Evolutionary conservation across 1,140 invertebrate species (phyloP).

Genomic region (Drosophila ohnishii): DNA sequence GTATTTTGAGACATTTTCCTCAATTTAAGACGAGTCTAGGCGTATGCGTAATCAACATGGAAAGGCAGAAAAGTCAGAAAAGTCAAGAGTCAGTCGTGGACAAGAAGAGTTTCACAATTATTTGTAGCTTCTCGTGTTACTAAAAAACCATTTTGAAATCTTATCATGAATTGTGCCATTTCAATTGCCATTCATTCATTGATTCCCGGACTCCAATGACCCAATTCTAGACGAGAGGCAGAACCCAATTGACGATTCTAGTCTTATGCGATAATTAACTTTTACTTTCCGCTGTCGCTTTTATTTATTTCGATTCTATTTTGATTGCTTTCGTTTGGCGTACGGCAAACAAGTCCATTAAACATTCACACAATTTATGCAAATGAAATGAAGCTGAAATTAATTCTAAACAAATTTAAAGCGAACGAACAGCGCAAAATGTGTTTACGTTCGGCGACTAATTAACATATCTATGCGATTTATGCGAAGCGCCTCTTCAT

Average conservation of each 20-base stretch:
- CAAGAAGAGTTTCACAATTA: conserved; percentile 15
- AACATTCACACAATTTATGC: conserved; percentile 63
- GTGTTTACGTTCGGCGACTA: conserved; percentile 54
- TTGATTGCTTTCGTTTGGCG: conserved; percentile 22
- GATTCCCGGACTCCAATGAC: conserved; percentile 56
- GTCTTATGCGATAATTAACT: conserved; percentile 55
- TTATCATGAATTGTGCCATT: conserved; percentile 27
- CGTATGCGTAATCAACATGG: conserved; percentile 22
- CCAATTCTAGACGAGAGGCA: conserved; percentile 35
- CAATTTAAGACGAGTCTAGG: not conserved
- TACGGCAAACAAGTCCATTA: conserved; percentile 52
- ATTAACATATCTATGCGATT: conserved; percentile 80
- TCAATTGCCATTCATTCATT: conserved; percentile 48
- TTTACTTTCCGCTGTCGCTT: conserved; percentile 50
- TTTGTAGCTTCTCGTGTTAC: conserved; percentile 24
- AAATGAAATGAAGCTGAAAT: conserved; percentile 59
- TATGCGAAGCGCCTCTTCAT: conserved; percentile 74
- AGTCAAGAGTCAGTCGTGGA: not conserved
- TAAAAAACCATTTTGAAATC: conserved; percentile 17
- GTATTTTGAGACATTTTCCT: conserved; percentile 1
- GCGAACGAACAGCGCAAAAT: conserved; percentile 58
- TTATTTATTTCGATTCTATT: conserved; percentile 28
- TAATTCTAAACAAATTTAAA: conserved; percentile 69
- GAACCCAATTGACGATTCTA: conserved; percentile 40
- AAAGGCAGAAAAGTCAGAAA: not conserved